These are phyloP conservation scores for Morus bassanus DNA, from an alignment of 2,797 vertebrate genomes.

Conservation along the genomic window DNA sequence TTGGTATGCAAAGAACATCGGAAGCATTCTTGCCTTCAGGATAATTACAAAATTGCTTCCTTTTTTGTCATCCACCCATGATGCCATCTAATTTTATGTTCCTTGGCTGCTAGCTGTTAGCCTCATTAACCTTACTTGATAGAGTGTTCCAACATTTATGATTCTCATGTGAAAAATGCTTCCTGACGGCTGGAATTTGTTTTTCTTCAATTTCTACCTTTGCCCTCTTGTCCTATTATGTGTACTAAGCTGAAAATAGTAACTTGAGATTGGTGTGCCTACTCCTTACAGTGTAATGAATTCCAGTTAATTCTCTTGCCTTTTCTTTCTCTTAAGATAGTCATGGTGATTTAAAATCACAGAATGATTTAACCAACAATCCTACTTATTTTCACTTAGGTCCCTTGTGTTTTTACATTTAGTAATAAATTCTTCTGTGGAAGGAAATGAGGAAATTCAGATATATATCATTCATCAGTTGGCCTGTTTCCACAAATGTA, in stretches of 20 bases:
- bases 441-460: neutral
- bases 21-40: slow-evolving; percentile 6
- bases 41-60: slow-evolving; percentile 35
- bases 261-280: slow-evolving; percentile 42
- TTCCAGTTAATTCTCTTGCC: neutral
- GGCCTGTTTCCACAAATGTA: neutral
- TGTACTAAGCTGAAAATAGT: slow-evolving; percentile 40
- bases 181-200: slow-evolving; percentile 56
- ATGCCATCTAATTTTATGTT: slow-evolving; percentile 59
- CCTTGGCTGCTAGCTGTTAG: slow-evolving; percentile 43
- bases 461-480: neutral
- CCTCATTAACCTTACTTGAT: slow-evolving; percentile 63
- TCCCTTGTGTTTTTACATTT: neutral
- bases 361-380: neutral
- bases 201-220: slow-evolving; percentile 68
- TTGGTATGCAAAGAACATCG: neutral
- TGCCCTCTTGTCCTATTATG: slow-evolving; percentile 56
- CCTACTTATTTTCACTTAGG: neutral
- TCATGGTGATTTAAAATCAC: neutral
- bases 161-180: slow-evolving; percentile 66
- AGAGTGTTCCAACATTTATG: slow-evolving; percentile 42
- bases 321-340: neutral
- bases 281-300: slow-evolving; percentile 16
- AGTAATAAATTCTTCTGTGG: neutral
- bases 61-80: slow-evolving; percentile 38